Conservation (phyloP, 2,113 vertebrate species). For the Carassius carassius region DNA sequence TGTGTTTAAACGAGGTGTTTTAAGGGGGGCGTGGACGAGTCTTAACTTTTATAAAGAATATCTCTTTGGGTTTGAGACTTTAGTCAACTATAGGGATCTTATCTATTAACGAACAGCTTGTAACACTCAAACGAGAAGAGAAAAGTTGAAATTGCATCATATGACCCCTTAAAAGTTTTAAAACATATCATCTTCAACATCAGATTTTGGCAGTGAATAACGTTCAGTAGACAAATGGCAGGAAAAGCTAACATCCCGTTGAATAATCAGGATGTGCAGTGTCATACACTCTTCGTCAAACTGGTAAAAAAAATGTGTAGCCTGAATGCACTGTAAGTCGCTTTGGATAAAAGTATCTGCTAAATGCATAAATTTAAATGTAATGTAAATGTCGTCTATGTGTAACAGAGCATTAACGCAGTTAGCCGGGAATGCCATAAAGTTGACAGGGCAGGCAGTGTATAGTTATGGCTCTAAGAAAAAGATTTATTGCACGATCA, state of each 20-base stretch:
- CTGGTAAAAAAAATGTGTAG: too few species aligned
- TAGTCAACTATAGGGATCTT: too few species aligned
- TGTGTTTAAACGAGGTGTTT: too few species aligned
- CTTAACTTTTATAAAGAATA: too few species aligned
- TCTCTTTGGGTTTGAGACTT: too few species aligned
- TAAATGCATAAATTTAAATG: too few species aligned
- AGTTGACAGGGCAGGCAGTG: slow-evolving; percentile 19
- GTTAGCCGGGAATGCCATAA: slow-evolving; percentile 27
- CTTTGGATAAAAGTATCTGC: too few species aligned
- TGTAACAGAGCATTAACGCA: slow-evolving; percentile 36
- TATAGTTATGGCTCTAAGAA: slow-evolving; percentile 26
- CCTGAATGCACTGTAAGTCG: too few species aligned
- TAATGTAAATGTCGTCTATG: neutral
- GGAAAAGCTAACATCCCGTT: slow-evolving; percentile 53
- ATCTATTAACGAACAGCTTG: too few species aligned
- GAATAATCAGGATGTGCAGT: slow-evolving; percentile 51
- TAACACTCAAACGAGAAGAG: too few species aligned
- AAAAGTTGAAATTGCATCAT: too few species aligned
- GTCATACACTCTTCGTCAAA: slow-evolving; percentile 44
- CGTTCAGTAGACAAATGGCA: slow-evolving; percentile 44
- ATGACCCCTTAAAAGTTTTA: neutral
- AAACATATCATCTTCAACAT: slow-evolving; percentile 20
- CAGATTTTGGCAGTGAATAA: slow-evolving; percentile 38
- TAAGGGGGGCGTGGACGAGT: too few species aligned
- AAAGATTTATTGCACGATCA: slow-evolving; percentile 30